These are phyloP conservation scores for Cepphus grylle DNA, from an alignment of 2,113 vertebrate species.

Conservation along the genomic window DNA sequence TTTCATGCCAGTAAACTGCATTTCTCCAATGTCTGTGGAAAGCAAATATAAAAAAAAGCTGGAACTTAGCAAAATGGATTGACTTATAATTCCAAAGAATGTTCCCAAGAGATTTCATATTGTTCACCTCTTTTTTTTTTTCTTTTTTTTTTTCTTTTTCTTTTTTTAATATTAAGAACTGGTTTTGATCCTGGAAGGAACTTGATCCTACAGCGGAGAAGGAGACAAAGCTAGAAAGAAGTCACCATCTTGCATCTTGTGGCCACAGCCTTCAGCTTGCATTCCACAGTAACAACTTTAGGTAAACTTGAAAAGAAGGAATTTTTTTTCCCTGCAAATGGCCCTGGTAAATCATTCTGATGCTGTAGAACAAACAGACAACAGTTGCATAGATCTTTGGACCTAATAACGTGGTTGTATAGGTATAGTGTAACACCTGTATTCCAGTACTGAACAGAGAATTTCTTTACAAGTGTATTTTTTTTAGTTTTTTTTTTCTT, in stretches of 20 bases:
- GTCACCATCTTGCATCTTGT: background rate
- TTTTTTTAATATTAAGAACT: background rate
- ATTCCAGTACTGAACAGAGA: slow-evolving; percentile 35
- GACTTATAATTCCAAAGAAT: background rate
- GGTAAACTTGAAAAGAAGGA: slow-evolving; percentile 4
- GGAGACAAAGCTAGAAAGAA: background rate
- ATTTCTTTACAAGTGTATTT: slow-evolving; percentile 43
- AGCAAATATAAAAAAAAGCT: background rate
- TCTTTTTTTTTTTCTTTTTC: background rate
- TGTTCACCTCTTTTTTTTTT: background rate
- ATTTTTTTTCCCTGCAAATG: slow-evolving; percentile 35
- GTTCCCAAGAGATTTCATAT: background rate
- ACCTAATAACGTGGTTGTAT: slow-evolving; percentile 55
- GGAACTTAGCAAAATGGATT: background rate
- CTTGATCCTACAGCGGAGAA: background rate
- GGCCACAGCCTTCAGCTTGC: background rate
- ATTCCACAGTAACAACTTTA: background rate
- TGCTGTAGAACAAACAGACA: slow-evolving; percentile 48
- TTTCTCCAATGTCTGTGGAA: background rate
- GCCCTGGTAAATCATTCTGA: slow-evolving; percentile 32
- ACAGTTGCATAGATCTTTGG: slow-evolving; percentile 49
- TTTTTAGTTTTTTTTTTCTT: slow-evolving; percentile 42
- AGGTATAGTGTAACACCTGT: slow-evolving; percentile 34
- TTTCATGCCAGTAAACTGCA: background rate
- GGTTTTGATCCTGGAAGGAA: background rate